Evolutionary conservation across 2,797 vertebrate species (phyloP).

Genomic region (Anguilla marmorata): DNA sequence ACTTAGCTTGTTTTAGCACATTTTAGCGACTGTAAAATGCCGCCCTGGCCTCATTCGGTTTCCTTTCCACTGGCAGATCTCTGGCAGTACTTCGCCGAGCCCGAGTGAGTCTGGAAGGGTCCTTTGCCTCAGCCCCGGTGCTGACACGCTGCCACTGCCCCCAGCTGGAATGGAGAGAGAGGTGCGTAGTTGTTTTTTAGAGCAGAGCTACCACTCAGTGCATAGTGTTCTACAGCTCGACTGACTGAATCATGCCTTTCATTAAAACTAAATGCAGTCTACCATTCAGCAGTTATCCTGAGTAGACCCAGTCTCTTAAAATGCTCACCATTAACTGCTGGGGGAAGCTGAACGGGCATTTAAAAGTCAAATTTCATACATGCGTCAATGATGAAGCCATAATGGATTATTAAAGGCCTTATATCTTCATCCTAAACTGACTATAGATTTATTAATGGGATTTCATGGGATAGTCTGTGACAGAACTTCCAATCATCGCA

Average conservation of each 20-base stretch:
- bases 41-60: neutral
- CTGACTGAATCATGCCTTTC: too few relatives aligned
- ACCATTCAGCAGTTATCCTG: too few relatives aligned
- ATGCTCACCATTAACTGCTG: neutral
- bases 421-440: neutral
- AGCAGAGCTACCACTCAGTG: too few relatives aligned
- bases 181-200: constrained; percentile 34
- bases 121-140: constrained; percentile 22
- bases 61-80: constrained; percentile 20
- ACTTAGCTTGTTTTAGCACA: too few relatives aligned
- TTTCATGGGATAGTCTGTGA: neutral
- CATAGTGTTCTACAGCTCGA: too few relatives aligned
- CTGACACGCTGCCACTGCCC: constrained; percentile 39
- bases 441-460: neutral
- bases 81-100: constrained; percentile 31
- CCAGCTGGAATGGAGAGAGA: constrained; percentile 31
- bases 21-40: too few relatives aligned
- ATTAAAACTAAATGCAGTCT: too few relatives aligned
- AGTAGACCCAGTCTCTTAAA: neutral
- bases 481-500: neutral
- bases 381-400: neutral
- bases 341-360: neutral
- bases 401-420: neutral
- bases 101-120: constrained; percentile 39
- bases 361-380: neutral